Evolutionary conservation across 2,888 invertebrate species (phyloP), one percentile per base, ranked within the genome.

Genomic region (Eristalis arbustorum): DNA sequence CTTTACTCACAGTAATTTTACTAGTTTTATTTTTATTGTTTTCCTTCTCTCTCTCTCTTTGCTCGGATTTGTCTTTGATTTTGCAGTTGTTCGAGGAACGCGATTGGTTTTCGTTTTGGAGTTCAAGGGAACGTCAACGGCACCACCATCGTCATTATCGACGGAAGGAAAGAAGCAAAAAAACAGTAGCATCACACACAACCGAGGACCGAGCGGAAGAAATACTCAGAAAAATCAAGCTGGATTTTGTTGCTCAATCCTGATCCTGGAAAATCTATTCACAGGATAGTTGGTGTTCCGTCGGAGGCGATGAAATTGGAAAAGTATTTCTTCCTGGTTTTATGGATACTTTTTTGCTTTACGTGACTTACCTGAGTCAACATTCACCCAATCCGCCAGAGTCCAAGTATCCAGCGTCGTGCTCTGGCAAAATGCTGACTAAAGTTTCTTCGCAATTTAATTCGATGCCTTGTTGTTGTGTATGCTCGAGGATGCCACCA

Each of bases 21-120:
- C 71, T 59, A 79, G 42, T 79, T 79, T 73, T 73, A 72, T 73
- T 67, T 73, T 79, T 79, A 79, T 73, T 61, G 72, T 42, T 79
- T 61, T 72, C 34, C 34, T 61, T 34, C 34, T 62, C 25, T 56
- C 5, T 42, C 42, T 42, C 0, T 42, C 13, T 5, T 40, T n/a
- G 1, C 14, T 14, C 4, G 18, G 5, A 49, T 18, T 49, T 34
- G 34, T 34, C 31, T 73, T 67, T 34, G 66, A 61, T 23, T 66
- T 34, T 67, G n/a, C n/a, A 49, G 59, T 61, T 79, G 64, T 67
- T 31, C 8, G 66, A 34, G n/a, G 28, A 62, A 14, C 71, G 77
- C 72, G 61, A 49, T 37, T 59, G 25, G 22, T 22, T 28, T 57
- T 63, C 57, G 71, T 71, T 71, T 72, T 23, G 34, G 42, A 67